Base-by-base conservation (phyloP, 2,888 invertebrate species). In the Ennomos erosarius region DNA sequence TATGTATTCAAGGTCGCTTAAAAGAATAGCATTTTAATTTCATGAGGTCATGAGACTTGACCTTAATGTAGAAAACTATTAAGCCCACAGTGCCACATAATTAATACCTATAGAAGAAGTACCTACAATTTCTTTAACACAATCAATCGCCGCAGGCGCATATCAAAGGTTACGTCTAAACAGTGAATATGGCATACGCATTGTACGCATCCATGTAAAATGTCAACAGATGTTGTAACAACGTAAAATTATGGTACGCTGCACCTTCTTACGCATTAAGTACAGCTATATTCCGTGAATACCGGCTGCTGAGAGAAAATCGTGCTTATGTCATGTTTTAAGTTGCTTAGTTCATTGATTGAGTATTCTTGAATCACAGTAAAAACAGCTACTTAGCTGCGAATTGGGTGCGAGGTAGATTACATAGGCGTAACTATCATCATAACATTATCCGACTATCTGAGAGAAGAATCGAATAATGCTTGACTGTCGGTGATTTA, bases 21-120 rank as follows among this genome's bases (percentile, higher is more conserved):
- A 65, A 74, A 78, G 75, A 78, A 79, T 76, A 73, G 67, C 66
- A 8, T 72, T 76, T 75, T 70, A 74, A 78, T 79, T 75, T 66
- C 55, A 53, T 52, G 38, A 59, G 39, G 59, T 62, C 57, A 57
- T 37, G 62, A 48, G 36, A 45, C 45, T 61, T 59, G 64, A 64
- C 68, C 68, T 50, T 54, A 47, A 35, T 43, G 36, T 37, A 47
- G 10, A 58, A 59, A 62, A 52, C 48, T 62, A 65, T 62, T 61
- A 62, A 56, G 50, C 44, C 26, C 34, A 37, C 43, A 47, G 56
- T 62, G 59, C 57, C 59, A 54, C 50, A 54, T 42, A 53, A 45
- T 51, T 11, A 49, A 54, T 50, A 50, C 36, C 26, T 13, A 46
- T 5, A 9, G 26, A 47, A 47, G 49, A 50, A 39, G 36, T 36